Evolutionary conservation across 1,140 invertebrate genomes (phyloP), one percentile per base, ranked within the genome.

Genomic region (Drosophila bocki): DNA sequence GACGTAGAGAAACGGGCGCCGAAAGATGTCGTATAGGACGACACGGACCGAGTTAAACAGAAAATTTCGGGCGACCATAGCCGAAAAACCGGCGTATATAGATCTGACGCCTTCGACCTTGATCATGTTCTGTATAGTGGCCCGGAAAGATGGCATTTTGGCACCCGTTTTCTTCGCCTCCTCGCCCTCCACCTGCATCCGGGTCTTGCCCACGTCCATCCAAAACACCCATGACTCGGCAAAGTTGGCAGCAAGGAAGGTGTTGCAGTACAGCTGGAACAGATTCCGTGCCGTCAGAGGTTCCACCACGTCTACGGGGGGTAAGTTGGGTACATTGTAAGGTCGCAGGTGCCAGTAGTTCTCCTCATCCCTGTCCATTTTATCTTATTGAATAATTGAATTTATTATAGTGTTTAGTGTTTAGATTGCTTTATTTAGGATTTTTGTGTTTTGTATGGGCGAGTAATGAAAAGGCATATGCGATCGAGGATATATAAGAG

Each of bases 31-130:
- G 45, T 88, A 88, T 0, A 85, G 32, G 26, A 75, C 71, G 0
- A 90, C 74, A 1, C 85, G 78, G 1, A 63, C 8, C 15, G 72
- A 78, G 37, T 85, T 84, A 47, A 90, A 90, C 3, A 85, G 26
- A 13, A 88, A 57, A 45, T 68, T 78, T 0, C 85, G 67, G 2
- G 65, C 13, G 0, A 81, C 26, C 81, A 88, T 68, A 0, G 84
- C 41, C 15, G 85, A 75, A 15, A 84, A 67, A 12, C 85, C 84
- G 3, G 69, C 44, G 15, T 84, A 88, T 0, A 81, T 32, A 0
- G 58, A 48, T 5, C 15, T 39, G 0, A 61, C 11, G 0, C 67
- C 68, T 39, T 80, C 76, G 17, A 44, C 37, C 2, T 26, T 12
- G 2, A 35, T 8, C 22, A 84, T 65, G 13, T 63, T 59, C 5